These are phyloP conservation scores for Spea bombifrons DNA, from an alignment of 2,113 vertebrate species.

Conservation along the genomic window DNA sequence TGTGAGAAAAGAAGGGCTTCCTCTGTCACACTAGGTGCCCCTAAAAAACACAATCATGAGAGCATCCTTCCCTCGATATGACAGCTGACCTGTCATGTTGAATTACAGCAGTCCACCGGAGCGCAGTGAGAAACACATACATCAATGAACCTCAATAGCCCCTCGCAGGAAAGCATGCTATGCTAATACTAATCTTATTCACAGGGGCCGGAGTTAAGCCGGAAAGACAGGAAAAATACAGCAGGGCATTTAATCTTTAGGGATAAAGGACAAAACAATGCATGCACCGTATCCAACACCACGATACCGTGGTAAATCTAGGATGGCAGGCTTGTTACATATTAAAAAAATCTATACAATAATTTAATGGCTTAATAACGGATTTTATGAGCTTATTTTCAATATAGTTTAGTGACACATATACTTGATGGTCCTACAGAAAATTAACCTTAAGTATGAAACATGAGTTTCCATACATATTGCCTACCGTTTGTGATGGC, in stretches of 20 bases:
- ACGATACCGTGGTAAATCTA: too few species aligned
- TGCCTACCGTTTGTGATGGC: too few species aligned
- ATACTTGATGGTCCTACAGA: too few species aligned
- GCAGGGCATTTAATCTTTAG: neutral
- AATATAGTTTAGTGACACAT: too few species aligned
- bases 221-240: neutral
- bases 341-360: too few species aligned
- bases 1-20: conserved; percentile 7
- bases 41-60: conserved; percentile 14
- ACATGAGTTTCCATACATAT: too few species aligned
- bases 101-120: conserved; percentile 24
- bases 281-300: neutral
- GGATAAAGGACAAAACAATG: neutral
- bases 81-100: conserved; percentile 41
- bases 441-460: too few species aligned
- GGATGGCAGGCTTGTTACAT: too few species aligned
- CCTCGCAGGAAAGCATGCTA: conserved; percentile 1
- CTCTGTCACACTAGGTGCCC: conserved; percentile 26
- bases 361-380: too few species aligned
- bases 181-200: conserved; percentile 5
- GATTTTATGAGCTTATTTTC: too few species aligned
- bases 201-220: neutral
- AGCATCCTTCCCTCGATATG: conserved; percentile 5
- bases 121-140: conserved; percentile 11
- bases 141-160: conserved; percentile 43